Evolutionary conservation across 2,888 invertebrate genomes (phyloP), one percentile per base, ranked within the genome.

Genomic region (Heliconius cydno): DNA sequence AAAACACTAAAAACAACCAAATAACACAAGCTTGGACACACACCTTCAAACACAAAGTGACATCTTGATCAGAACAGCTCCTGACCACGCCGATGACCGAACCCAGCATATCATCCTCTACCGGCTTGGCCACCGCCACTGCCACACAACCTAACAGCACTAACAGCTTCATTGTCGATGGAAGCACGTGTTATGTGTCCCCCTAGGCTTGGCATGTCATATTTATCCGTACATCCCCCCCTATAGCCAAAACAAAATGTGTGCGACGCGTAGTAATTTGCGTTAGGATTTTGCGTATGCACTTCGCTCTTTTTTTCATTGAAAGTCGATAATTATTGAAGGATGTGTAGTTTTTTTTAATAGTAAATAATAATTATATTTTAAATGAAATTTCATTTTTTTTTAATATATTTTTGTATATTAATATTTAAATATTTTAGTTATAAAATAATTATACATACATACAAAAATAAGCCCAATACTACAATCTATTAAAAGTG

Each of bases 31-130:
- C 28, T 73, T 82, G 85, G 89, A 90, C 86, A 92, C 94, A 96
- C 96, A 97, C 97, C 96, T 97, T 97, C 84, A 97, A 91, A 88
- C 97, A 97, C 91, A 97, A 94, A 82, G 96, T 94, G 89, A 97
- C 93, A 85, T 97, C 96, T 87, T 96, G 96, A 82, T 96, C 96
- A 76, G 96, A 96, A 91, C 97, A 97, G 86, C 96, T 96, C 90
- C 96, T 96, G 86, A 97, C 95, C 86, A 97, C 96, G 84, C 96
- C 96, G 82, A 97, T 91, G 75, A 97, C 97, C 67, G 96, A 96
- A 74, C 96, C 95, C 84, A 97, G 88, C 83, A 94, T 90, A 84
- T 95, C 95, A 78, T 96, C 95, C 79, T 96, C 95, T 71, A 92
- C 91, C 1, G 95, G 95, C 86, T 94, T 95, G 77, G 93, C 91